Conservation (phyloP, 2,888 invertebrate species). For the Dicyrtoma fusca region DNA sequence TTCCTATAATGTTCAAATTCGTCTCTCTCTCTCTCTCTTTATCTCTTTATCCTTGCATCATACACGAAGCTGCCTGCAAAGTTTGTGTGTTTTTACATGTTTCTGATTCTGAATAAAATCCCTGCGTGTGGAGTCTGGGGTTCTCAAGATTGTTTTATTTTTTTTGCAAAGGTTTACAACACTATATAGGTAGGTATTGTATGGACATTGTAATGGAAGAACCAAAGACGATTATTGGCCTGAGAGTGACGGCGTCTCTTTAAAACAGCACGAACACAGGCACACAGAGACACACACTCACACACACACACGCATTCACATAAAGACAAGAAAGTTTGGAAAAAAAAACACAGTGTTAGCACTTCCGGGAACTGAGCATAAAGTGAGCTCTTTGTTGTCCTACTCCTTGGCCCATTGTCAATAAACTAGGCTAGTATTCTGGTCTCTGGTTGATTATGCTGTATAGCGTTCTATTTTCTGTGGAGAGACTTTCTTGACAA, state of each 20-base stretch:
- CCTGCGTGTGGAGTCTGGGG: too few species aligned
- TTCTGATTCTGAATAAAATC: too few species aligned
- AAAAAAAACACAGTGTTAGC: slow-evolving; percentile 4
- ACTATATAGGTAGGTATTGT: too few species aligned
- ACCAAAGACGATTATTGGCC: too few species aligned
- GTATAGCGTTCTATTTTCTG: slow-evolving; percentile 5
- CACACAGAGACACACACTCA: too few species aligned
- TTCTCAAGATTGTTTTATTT: too few species aligned
- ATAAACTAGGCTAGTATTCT: slow-evolving; percentile 27
- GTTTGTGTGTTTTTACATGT: too few species aligned
- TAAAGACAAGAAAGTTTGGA: neutral
- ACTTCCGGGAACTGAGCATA: slow-evolving; percentile 20
- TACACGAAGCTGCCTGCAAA: neutral
- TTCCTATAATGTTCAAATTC: too few species aligned
- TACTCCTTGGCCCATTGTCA: slow-evolving; percentile 18
- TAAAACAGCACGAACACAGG: slow-evolving; percentile 1
- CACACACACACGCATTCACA: neutral
- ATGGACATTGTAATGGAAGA: too few species aligned
- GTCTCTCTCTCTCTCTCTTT: slow-evolving; percentile 13
- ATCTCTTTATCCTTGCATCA: neutral
- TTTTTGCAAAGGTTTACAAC: too few species aligned
- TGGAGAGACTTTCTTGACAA: neutral
- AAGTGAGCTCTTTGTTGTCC: slow-evolving; percentile 6
- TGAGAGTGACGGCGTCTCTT: too few species aligned
- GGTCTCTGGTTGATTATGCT: slow-evolving; percentile 23